Evolutionary conservation across 2,888 invertebrate species (phyloP).

Genomic region (Platypus cylindrus): DNA sequence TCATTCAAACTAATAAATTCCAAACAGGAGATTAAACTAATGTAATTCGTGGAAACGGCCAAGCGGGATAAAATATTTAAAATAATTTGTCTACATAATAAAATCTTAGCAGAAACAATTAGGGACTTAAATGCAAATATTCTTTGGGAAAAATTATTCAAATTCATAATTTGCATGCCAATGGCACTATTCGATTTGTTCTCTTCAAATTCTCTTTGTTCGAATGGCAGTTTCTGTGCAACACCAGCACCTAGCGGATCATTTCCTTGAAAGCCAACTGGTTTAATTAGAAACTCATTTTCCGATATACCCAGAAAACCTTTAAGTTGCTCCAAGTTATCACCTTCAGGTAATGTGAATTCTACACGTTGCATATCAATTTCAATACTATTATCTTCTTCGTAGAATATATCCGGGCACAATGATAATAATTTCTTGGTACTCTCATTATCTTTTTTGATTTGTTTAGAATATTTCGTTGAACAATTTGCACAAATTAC

Average conservation of each 20-base stretch:
- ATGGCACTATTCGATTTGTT: constrained; percentile 12
- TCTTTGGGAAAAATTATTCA: constrained; percentile 38
- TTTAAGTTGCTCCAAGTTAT: constrained; percentile 27
- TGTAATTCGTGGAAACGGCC: constrained; percentile 25
- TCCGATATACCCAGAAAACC: constrained; percentile 30
- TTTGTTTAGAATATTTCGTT: constrained; percentile 31
- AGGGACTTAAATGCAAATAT: constrained; percentile 40
- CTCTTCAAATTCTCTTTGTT: constrained; percentile 23
- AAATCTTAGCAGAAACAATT: constrained; percentile 39
- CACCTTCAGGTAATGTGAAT: constrained; percentile 24
- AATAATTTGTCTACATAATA: constrained; percentile 43
- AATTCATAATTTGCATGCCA: constrained; percentile 40
- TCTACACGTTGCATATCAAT: constrained; percentile 26
- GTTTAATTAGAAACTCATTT: constrained; percentile 27
- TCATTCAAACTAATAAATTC: constrained; percentile 40
- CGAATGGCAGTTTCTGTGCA: constrained; percentile 31
- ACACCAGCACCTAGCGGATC: constrained; percentile 43
- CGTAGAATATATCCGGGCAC: constrained; percentile 35
- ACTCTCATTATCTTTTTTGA: constrained; percentile 17
- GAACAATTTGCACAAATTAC: constrained; percentile 41
- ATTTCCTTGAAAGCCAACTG: constrained; percentile 36
- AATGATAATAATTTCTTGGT: constrained; percentile 21
- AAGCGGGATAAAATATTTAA: constrained; percentile 40
- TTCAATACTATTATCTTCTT: constrained; percentile 30
- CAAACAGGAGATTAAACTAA: constrained; percentile 28